phyloP scores from a whole-genome alignment of 2,113 vertebrate genomes.

The Sinosuthora webbiana region DNA sequence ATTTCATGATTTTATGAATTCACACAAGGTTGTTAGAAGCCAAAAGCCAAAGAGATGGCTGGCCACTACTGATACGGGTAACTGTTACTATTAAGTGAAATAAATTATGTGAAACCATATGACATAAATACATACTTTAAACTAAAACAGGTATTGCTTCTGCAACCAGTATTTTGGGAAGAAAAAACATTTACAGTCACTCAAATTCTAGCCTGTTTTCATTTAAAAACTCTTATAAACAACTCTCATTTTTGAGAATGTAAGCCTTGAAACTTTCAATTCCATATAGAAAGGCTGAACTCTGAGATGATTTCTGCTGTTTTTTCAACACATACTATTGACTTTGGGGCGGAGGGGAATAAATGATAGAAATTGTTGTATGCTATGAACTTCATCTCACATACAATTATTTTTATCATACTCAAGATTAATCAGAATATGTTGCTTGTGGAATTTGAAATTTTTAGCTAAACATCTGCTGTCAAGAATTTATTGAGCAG shows the following conservation, averaged over 20 bases:
- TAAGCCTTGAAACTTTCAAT: not conserved
- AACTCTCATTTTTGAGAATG: not conserved
- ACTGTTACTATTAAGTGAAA: not conserved
- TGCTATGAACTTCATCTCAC: not conserved
- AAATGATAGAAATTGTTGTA: not conserved
- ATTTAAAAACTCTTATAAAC: not conserved
- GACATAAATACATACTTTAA: not conserved
- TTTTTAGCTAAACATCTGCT: not conserved
- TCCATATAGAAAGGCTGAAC: not conserved
- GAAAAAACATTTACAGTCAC: not conserved
- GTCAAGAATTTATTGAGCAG: not conserved
- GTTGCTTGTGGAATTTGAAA: not conserved
- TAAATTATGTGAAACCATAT: not conserved
- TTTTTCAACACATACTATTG: not conserved
- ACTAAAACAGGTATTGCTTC: not conserved
- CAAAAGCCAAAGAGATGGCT: not conserved
- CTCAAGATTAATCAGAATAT: not conserved
- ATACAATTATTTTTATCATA: not conserved
- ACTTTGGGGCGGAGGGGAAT: not conserved
- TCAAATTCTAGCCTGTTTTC: not conserved
- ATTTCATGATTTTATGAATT: not conserved
- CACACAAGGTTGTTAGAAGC: not conserved
- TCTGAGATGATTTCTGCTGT: not conserved
- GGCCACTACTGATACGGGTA: not conserved
- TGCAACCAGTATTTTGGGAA: not conserved